phyloP scores from a whole-genome alignment of 2,113 vertebrate genomes.

The Corythornis cristatus region DNA sequence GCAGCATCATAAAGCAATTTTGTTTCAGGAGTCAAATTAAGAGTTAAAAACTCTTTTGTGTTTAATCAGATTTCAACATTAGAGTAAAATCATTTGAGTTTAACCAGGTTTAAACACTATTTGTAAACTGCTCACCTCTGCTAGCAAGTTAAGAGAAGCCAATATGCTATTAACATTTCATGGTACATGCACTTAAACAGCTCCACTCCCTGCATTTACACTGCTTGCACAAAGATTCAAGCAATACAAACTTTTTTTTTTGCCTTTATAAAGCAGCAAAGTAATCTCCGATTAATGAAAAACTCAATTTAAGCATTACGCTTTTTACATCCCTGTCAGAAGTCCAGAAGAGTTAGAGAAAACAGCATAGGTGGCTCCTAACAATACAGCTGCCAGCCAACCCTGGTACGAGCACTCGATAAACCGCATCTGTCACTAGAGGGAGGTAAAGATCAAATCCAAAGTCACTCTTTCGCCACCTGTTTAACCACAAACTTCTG shows the following conservation, averaged over 20 bases:
- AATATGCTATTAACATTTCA: neutral
- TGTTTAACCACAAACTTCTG: neutral
- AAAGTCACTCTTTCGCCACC: neutral
- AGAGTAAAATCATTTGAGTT: neutral
- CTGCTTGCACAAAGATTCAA: neutral
- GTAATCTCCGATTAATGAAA: neutral
- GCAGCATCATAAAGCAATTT: neutral
- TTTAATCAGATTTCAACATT: neutral
- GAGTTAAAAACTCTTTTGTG: neutral
- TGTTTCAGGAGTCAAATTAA: neutral
- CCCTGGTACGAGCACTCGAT: neutral
- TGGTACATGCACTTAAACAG: neutral
- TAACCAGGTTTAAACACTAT: neutral
- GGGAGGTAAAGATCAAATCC: constrained; percentile 7
- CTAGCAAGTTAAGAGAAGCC: neutral
- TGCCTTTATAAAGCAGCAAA: neutral
- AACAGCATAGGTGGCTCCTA: neutral
- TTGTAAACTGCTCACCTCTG: neutral
- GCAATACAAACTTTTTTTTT: neutral
- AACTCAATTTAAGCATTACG: neutral
- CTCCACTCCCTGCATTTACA: neutral
- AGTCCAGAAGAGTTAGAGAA: neutral
- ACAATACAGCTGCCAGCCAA: neutral
- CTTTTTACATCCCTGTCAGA: neutral
- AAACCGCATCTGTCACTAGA: neutral